Base-by-base conservation (phyloP, 1,140 invertebrate genomes). In the Marisa cornuarietis region DNA sequence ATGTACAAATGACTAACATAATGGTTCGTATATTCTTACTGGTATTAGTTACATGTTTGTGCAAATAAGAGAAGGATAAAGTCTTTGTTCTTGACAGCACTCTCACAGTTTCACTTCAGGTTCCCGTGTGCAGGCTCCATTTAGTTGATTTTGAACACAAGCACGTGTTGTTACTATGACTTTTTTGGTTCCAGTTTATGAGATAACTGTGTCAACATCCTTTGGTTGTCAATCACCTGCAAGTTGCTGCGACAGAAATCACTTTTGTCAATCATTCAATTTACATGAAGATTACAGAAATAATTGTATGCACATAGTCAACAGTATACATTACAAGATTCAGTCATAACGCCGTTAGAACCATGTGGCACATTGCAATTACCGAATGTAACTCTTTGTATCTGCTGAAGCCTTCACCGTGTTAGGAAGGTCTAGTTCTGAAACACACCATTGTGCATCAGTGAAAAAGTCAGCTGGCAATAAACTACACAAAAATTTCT, bases 191-290 rank as follows among this genome's bases (percentile, higher is more conserved):
- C 93, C 31, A 93, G 85, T 80, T 91, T 89, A 79, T 92, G 91
- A 14, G 95, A 96, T 87, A 96, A 92, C 86, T 94, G 93, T 72
- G 94, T 95, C 65, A 96, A 89, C 54, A 94, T 92, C 82, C 94
- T 90, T 90, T 96, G 95, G 91, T 95, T 95, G 92, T 96, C 95
- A 83, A 96, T 95, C 31, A 94, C 94, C 81, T 94, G 90, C 79
- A 96, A 92, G 86, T 94, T 92, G 72, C 92, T 90, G 85, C 66
- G 11, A 61, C 1, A 68, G 13, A 68, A 68, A 31, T 16, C 11
- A 24, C 26, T 13, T 24, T 24, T 31, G 13, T n/a, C 65, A 68
- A 6, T 68, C 65, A 63, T 20, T n/a, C 18, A 63, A 7, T 2
- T 20, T 63, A 18, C 7, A n/a, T 20, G 4, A n/a, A 18, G 18